Conservation (phyloP, 2,797 vertebrate species). For the Micropoecilia bifurca region DNA sequence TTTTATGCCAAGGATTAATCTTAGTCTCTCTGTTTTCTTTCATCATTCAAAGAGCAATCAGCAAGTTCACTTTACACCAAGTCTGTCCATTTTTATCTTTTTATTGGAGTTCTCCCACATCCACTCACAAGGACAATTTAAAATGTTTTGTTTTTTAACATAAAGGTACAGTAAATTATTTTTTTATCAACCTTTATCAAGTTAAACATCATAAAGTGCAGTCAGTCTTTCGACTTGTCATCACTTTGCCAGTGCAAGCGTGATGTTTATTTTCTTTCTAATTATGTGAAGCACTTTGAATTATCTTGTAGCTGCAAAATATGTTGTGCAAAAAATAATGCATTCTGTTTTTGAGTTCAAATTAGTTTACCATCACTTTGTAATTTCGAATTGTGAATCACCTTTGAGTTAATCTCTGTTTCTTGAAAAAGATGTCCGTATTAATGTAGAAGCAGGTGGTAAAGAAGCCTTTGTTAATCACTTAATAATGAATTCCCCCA, state of each 20-base stretch:
- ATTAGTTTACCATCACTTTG: neutral
- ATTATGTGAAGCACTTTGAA: no score
- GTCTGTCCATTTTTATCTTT: neutral
- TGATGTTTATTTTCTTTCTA: neutral
- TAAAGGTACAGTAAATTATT: neutral
- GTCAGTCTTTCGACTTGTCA: no score
- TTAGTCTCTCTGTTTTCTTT: neutral
- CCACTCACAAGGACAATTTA: neutral
- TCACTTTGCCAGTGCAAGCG: no score
- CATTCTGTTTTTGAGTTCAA: neutral
- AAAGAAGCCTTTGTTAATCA: constrained; percentile 86
- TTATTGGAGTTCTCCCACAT: neutral
- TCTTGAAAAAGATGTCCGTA: constrained; percentile 75
- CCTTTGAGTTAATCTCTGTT: constrained; percentile 59
- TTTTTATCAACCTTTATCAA: neutral
- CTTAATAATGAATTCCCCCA: constrained; percentile 85
- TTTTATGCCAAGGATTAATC: neutral
- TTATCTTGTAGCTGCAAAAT: no score
- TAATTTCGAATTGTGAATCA: neutral
- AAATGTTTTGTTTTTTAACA: neutral
- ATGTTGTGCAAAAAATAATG: neutral
- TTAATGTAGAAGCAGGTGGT: constrained; percentile 86
- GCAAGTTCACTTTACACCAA: neutral
- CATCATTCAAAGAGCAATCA: neutral
- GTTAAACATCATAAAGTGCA: no score